Evolutionary conservation across 2,888 invertebrate species (phyloP), one percentile per base, ranked within the genome.

Genomic region (Epirrhoe tristata): DNA sequence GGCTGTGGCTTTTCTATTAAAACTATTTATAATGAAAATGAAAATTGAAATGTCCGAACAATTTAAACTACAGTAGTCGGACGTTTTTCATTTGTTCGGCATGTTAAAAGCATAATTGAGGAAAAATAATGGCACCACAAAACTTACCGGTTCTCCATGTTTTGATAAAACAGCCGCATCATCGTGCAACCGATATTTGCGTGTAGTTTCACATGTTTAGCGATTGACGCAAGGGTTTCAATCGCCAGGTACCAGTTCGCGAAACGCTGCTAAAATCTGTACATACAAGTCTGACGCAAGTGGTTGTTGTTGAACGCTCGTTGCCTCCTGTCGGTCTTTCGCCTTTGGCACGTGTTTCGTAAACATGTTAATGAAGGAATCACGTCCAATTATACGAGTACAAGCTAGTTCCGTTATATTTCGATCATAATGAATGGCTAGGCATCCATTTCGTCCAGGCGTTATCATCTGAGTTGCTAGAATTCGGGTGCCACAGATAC

Each of bases 241-340:
- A 79, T 81, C 75, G 72, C 65, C 66, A 63, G 69, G 85, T 82
- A 79, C 73, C 76, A 78, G 81, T 90, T 91, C 80, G 78, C 90
- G 78, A 69, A 66, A 64, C 71, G 52, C 70, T 75, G 88, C 88
- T 92, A 92, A 92, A 80, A 73, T 72, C 64, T 79, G 71, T 74
- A 74, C 84, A 90, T 75, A 89, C 85, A 87, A 48, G 59, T 62
- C 82, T 90, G 90, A 91, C 91, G 91, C 84, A 91, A 84, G 81
- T 81, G 73, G 66, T 67, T 69, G 68, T 69, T 76, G 71, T 78
- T 75, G 73, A 72, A 74, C 64, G 24, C n/a, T 36, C 67, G 70
- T 62, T 75, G 66, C 54, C 67, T 72, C 78, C 76, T 74, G 75
- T 70, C 67, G 74, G 75, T 75, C 77, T 71, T 79, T 79, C 63